Evolutionary conservation across 2,113 vertebrate genomes (phyloP).

Genomic region (Excalfactoria chinensis): DNA sequence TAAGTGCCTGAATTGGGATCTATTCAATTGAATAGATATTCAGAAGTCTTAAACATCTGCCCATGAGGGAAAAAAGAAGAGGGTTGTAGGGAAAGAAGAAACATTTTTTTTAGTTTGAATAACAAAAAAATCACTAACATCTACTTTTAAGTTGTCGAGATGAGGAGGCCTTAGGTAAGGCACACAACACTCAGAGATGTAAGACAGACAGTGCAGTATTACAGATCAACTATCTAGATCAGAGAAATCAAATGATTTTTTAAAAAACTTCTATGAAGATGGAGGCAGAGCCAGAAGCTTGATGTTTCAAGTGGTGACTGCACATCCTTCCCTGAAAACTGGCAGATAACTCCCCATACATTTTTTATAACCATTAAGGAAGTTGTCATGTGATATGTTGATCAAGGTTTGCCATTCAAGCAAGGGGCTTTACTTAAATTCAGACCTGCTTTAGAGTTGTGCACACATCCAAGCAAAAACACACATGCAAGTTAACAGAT

Average conservation of each 20-base stretch:
- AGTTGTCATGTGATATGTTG: conserved; percentile 42
- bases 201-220: background rate
- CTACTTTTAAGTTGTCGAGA: background rate
- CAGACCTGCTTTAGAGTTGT: conserved; percentile 44
- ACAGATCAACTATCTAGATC: background rate
- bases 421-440: conserved; percentile 53
- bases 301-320: conserved; percentile 25
- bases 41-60: background rate
- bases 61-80: background rate
- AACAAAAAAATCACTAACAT: background rate
- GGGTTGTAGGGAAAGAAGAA: background rate
- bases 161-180: conserved; percentile 15
- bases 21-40: background rate
- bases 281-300: conserved; percentile 10
- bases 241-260: background rate
- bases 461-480: conserved; percentile 46
- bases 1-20: background rate
- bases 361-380: conserved; percentile 57
- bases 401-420: conserved; percentile 37
- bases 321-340: conserved; percentile 19
- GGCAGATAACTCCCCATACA: background rate
- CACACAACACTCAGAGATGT: background rate
- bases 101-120: background rate
- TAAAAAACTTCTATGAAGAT: conserved; percentile 14
- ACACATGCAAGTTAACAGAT: conserved; percentile 42